Conservation (phyloP, 2,888 invertebrate genomes). For the Rhyacophila evoluta region DNA sequence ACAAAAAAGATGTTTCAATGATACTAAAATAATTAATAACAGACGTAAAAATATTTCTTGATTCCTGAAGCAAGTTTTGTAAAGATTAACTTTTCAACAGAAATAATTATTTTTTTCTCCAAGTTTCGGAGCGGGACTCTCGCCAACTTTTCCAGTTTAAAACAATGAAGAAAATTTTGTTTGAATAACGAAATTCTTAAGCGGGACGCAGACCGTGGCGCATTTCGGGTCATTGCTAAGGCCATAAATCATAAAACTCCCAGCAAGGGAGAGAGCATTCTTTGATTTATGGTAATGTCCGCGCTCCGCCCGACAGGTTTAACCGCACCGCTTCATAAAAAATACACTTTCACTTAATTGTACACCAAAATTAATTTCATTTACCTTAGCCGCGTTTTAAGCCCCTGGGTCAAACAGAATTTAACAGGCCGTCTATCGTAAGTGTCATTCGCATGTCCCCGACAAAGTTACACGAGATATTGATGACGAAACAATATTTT, state of each 20-base stretch:
- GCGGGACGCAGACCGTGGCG: not conserved
- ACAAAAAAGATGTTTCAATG: no score
- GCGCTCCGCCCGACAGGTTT: conserved; percentile 12
- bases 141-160: conserved; percentile 14
- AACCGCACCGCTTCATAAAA: conserved; percentile 31
- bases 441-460: not conserved
- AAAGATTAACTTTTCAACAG: not conserved
- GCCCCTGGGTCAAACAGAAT: not conserved
- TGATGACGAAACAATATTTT: no score
- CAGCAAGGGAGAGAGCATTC: not conserved
- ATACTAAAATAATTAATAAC: not conserved
- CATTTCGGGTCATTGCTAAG: not conserved
- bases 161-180: conserved; percentile 22
- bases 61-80: not conserved
- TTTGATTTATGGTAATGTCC: conserved; percentile 28
- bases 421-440: not conserved
- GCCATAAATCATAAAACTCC: conserved; percentile 12
- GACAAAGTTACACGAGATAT: no score
- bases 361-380: conserved; percentile 37
- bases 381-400: not conserved
- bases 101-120: conserved; percentile 11
- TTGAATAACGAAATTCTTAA: conserved; percentile 22
- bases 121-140: not conserved
- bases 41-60: not conserved
- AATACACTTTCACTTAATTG: conserved; percentile 48